These are phyloP conservation scores for Aphelocoma californica DNA, from an alignment of 2,797 vertebrate genomes.

Conservation along the genomic window DNA sequence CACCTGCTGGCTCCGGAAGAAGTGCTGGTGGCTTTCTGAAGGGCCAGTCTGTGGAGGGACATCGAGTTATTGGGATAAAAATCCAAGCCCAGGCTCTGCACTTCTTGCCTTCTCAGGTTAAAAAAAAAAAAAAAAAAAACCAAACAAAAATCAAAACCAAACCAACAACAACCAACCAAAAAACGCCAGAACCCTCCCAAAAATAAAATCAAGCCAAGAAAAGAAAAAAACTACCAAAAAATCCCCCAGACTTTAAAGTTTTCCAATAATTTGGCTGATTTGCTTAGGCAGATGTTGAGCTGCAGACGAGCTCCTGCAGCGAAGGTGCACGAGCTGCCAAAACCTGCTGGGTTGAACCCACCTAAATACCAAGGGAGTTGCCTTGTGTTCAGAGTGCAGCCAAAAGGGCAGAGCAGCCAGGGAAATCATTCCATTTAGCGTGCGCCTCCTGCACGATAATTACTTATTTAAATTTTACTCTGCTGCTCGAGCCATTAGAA, in stretches of 20 bases:
- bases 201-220: not conserved
- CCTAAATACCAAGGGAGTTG: not conserved
- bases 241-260: not conserved
- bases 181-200: not conserved
- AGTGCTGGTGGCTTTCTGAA: not conserved
- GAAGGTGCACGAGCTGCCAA: not conserved
- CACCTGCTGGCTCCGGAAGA: conserved; percentile 72
- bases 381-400: not conserved
- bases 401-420: conserved; percentile 15
- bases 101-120: not conserved
- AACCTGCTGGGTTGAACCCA: not conserved
- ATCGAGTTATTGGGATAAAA: not conserved
- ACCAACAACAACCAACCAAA: not conserved
- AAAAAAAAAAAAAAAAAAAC: not conserved
- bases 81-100: not conserved
- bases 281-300: not conserved
- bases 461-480: conserved; percentile 58
- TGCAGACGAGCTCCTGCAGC: not conserved
- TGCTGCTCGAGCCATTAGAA: conserved; percentile 30
- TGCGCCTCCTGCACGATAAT: conserved; percentile 14
- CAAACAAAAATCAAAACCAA: no score
- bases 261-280: not conserved
- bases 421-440: not conserved
- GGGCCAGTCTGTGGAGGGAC: not conserved
- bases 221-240: not conserved